Percentiles rank a stretch among this genome's conserved stretches.
These are phyloP conservation scores for Chaenocephalus aceratus DNA, from an alignment of 2,113 vertebrate genomes.

Conservation along the genomic window DNA sequence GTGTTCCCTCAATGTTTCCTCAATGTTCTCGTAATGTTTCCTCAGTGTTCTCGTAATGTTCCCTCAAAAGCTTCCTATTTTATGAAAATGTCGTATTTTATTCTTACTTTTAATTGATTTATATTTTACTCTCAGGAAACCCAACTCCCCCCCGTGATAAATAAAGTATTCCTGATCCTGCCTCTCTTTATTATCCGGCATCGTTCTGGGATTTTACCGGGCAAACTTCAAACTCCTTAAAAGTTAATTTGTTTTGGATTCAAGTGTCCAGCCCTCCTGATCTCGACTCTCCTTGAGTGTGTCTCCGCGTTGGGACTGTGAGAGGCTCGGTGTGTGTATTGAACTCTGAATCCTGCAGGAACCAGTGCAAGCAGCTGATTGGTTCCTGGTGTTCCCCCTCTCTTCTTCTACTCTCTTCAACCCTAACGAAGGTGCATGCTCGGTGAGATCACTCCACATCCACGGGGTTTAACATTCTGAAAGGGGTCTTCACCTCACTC, in stretches of 20 bases:
- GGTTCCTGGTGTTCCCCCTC: neutral
- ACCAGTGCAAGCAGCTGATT: slow-evolving; percentile 39
- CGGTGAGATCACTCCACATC: slow-evolving; percentile 64
- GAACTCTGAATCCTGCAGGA: slow-evolving; percentile 7
- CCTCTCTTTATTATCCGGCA: too few relatives aligned
- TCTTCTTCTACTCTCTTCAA: slow-evolving; percentile 1
- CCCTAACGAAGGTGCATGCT: slow-evolving; percentile 43
- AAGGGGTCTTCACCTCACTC: slow-evolving; percentile 88
- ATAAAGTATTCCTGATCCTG: too few relatives aligned
- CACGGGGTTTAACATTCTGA: slow-evolving; percentile 58
- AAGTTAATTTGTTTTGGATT: slow-evolving; percentile 5
- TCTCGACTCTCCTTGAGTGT: neutral
- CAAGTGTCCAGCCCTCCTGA: neutral
- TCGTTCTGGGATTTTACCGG: neutral
- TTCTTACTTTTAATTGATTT: too few relatives aligned
- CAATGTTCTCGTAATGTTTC: too few relatives aligned
- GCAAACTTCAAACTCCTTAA: neutral
- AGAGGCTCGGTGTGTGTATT: neutral
- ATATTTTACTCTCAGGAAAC: too few relatives aligned
- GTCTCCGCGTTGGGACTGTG: neutral
- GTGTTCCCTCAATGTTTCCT: too few relatives aligned
- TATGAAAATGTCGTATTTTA: too few relatives aligned
- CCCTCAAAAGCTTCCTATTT: too few relatives aligned
- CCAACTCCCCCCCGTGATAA: too few relatives aligned
- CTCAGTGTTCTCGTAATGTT: too few relatives aligned